Conservation (phyloP, 2,113 vertebrate species). For the Erythrolamprus reginae region DNA sequence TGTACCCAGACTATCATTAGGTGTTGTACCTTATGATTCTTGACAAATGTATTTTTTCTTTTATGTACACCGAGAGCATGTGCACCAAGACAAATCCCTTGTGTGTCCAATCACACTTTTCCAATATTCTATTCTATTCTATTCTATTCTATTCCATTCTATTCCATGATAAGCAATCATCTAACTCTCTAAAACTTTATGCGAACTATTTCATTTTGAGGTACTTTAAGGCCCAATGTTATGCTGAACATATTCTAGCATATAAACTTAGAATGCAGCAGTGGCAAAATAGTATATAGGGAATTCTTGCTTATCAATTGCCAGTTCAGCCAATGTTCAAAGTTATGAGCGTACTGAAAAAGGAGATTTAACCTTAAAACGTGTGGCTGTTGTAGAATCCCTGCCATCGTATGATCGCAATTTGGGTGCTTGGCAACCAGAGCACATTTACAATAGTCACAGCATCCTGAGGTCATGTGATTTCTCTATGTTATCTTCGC, state of each 20-base stretch:
- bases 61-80: too few species aligned
- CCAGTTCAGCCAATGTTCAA: not conserved
- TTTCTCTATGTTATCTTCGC: not conserved
- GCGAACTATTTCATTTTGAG: constrained; percentile 75
- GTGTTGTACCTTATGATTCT: too few species aligned
- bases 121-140: too few species aligned
- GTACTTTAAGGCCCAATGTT: constrained; percentile 59
- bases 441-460: too few species aligned
- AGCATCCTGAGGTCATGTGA: too few species aligned
- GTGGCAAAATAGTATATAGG: too few species aligned
- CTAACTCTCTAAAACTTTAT: constrained; percentile 41
- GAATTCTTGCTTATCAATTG: not conserved
- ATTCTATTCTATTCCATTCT: too few species aligned
- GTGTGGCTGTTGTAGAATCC: not conserved
- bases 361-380: not conserved
- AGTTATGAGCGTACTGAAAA: not conserved
- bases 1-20: too few species aligned
- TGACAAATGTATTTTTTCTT: too few species aligned
- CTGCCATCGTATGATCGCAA: not conserved
- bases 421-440: not conserved
- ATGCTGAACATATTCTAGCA: not conserved
- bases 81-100: too few species aligned
- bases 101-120: too few species aligned
- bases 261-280: not conserved
- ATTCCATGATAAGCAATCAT: not conserved